Evolutionary conservation across 2,888 invertebrate species (phyloP), one percentile per base, ranked within the genome.

Genomic region (Erpobdella octoculata): DNA sequence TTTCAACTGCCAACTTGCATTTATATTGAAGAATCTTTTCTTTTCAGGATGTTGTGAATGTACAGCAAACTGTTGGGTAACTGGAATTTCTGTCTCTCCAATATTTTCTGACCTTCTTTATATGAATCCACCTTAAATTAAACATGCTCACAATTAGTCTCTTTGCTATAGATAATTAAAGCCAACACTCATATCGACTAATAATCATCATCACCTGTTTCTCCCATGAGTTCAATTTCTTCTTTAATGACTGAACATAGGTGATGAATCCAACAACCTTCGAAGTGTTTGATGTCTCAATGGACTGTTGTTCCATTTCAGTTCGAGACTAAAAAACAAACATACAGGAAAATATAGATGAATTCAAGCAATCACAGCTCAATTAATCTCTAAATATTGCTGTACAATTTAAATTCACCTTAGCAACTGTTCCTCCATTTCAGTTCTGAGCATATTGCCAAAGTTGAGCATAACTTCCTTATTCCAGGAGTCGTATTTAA

Each of bases 401-500:
- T 64, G 33, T 12, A 33, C n/a, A n/a, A 12, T 12, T 8, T 12
- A 12, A 18, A 9, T 12, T n/a, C 8, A 85, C 85, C 82, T 86
- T 87, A 38, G 93, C 92, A 0, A 97, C 90, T 80, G 91, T 90
- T 90, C 89, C 37, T 90, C 89, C 97, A 99, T 99, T 85, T 97
- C 95, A 71, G 90, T 91, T 41, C 94, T 93, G 68, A 99, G 88
- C 75, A 96, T 85, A 0, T 90, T 88, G 33, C 97, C 97, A 84
- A 99, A 99, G 28, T 96, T 97, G 79, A 93, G 91, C 58, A 99
- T 80, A 18, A 94, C 94, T 80, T 99, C 98, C 84, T 98, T 98
- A 84, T 99, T 98, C 96, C 97, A 97, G 0, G 96, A 94, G 85
- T 99, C 98, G 83, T 99, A 99, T 83, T 99, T 99, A 73, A 98